Evolutionary conservation across 1,140 invertebrate species (phyloP).

Genomic region (Drosophila obscura): DNA sequence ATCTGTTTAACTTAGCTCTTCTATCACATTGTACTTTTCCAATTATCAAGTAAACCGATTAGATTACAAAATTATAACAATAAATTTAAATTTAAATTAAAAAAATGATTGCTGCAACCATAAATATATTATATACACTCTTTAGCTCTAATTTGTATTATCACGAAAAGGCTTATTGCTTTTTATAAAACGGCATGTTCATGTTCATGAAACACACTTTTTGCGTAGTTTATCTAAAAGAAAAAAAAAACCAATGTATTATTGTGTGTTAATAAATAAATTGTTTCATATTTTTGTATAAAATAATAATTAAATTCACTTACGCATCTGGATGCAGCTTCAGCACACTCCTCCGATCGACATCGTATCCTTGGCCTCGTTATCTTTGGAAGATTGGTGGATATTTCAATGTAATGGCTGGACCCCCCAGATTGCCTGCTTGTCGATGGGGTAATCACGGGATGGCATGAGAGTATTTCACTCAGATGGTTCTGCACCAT

Average conservation of each 20-base stretch:
- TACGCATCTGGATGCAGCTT: constrained; percentile 88
- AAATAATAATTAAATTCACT: constrained; percentile 34
- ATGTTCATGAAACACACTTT: constrained; percentile 92
- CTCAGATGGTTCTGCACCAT: constrained; percentile 88
- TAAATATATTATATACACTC: constrained; percentile 33
- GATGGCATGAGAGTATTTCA: constrained; percentile 80
- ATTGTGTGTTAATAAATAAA: constrained; percentile 9
- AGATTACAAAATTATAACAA: too few species aligned
- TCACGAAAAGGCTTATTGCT: constrained; percentile 46
- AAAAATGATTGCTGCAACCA: too few species aligned
- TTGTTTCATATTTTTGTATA: constrained; percentile 28
- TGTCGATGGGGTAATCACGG: constrained; percentile 84
- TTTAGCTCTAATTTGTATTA: constrained; percentile 42
- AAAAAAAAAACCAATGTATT: constrained; percentile 73
- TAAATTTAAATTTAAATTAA: too few species aligned
- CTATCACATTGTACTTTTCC: too few species aligned
- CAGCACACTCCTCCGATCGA: constrained; percentile 91
- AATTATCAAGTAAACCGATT: too few species aligned
- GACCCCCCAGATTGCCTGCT: constrained; percentile 67
- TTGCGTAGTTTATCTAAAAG: constrained; percentile 93
- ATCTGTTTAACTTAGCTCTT: too few species aligned
- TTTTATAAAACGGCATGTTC: constrained; percentile 70
- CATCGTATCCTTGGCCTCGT: constrained; percentile 92
- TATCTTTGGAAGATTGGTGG: constrained; percentile 85
- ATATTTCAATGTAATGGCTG: constrained; percentile 90